These are phyloP conservation scores for Aleiodes leptofemur DNA, from an alignment of 2,888 invertebrate species.

Conservation along the genomic window DNA sequence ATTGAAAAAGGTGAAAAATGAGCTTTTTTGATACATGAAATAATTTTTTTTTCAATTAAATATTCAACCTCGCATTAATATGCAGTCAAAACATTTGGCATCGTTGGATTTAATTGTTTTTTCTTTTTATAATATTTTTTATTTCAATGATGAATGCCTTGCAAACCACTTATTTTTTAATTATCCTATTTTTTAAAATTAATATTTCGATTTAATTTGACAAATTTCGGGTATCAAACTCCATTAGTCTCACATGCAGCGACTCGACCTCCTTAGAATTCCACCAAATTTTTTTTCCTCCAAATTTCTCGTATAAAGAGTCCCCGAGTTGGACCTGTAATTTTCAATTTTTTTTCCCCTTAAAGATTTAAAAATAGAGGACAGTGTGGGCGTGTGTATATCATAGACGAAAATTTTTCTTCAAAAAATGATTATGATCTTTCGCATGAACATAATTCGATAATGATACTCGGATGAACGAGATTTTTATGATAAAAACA, in stretches of 20 bases:
- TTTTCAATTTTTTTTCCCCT: not conserved
- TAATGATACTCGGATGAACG: constrained; percentile 70
- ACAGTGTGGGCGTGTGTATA: constrained; percentile 60
- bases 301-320: not conserved
- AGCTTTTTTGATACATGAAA: too few species aligned
- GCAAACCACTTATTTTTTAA: not conserved
- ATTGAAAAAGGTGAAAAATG: too few species aligned
- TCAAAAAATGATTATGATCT: constrained; percentile 70
- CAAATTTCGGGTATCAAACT: too few species aligned
- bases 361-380: not conserved
- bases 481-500: constrained; percentile 70
- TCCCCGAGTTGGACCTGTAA: not conserved
- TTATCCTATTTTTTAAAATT: not conserved
- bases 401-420: constrained; percentile 66
- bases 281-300: not conserved
- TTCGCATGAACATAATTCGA: constrained; percentile 71
- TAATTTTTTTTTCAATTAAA: too few species aligned
- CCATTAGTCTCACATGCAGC: too few species aligned
- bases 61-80: too few species aligned
- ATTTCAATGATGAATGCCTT: too few species aligned
- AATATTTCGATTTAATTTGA: not conserved
- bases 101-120: too few species aligned
- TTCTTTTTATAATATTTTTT: too few species aligned
- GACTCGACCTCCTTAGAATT: too few species aligned
- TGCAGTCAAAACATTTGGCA: too few species aligned